Percentiles rank a stretch among this genome's conserved stretches.
Conservation (phyloP, 2,888 invertebrate species). For the Acrobasis suavella region DNA sequence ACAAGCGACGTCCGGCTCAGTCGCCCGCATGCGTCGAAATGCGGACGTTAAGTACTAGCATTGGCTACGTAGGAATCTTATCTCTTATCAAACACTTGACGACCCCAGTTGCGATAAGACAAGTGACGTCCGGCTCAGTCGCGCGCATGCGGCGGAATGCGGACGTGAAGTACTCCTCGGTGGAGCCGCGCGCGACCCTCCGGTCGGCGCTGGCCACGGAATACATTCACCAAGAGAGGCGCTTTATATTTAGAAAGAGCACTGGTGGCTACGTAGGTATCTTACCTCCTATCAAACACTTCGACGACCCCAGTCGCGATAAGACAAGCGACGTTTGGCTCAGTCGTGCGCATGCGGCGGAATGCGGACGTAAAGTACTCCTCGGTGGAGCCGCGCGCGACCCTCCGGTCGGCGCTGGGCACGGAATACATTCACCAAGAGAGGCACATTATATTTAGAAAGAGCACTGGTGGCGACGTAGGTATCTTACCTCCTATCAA, state of each 20-base stretch:
- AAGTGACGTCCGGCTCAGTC: constrained; percentile 48
- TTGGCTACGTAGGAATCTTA: too few relatives aligned
- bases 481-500: constrained; percentile 31
- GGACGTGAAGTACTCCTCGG: constrained; percentile 54
- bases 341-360: constrained; percentile 47
- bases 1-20: constrained; percentile 50
- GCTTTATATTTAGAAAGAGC: constrained; percentile 27
- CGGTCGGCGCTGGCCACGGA: constrained; percentile 60
- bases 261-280: too few relatives aligned
- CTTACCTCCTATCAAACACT: too few relatives aligned
- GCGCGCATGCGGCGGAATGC: constrained; percentile 56
- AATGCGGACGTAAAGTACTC: constrained; percentile 60
- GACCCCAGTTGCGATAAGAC: too few relatives aligned
- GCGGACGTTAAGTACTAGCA: constrained; percentile 60
- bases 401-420: constrained; percentile 62
- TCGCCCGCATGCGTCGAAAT: constrained; percentile 51
- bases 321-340: constrained; percentile 52
- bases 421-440: constrained; percentile 53
- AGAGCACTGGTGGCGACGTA: too few relatives aligned
- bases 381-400: constrained; percentile 59
- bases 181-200: constrained; percentile 65
- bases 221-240: constrained; percentile 49
- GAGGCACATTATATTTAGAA: constrained; percentile 33
- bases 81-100: too few relatives aligned
- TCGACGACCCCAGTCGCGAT: constrained; percentile 49